These are phyloP conservation scores for Scelioninae gen. 2 DNA, from an alignment of 2,888 invertebrate species.

Conservation along the genomic window DNA sequence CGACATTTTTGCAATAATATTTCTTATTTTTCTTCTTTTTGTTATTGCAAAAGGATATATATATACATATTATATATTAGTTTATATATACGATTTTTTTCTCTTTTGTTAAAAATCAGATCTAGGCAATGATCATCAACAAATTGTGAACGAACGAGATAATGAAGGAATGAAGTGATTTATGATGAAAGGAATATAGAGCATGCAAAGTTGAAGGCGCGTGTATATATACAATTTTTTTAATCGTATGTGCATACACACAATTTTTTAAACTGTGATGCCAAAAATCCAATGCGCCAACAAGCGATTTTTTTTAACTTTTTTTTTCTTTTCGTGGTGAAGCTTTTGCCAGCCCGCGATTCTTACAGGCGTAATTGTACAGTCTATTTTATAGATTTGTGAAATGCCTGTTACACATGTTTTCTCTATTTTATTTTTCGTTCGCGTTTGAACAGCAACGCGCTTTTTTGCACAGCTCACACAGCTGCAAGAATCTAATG, in stretches of 20 bases:
- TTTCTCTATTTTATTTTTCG: slow-evolving; percentile 29
- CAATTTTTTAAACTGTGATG: slow-evolving; percentile 57
- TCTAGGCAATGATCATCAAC: slow-evolving; percentile 13
- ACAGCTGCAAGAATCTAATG: slow-evolving; percentile 23
- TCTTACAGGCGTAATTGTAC: slow-evolving; percentile 4
- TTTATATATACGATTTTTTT: slow-evolving; percentile 6
- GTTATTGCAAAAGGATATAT: background rate
- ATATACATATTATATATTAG: slow-evolving; percentile 1
- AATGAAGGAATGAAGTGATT: slow-evolving; percentile 4
- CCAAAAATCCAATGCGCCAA: slow-evolving; percentile 51
- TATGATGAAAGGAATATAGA: slow-evolving; percentile 7
- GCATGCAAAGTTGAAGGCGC: slow-evolving; percentile 18
- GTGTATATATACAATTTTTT: no score
- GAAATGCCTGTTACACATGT: slow-evolving; percentile 62
- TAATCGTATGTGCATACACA: slow-evolving; percentile 34
- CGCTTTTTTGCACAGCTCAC: slow-evolving; percentile 18
- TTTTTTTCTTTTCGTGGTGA: slow-evolving; percentile 11
- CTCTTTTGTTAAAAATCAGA: slow-evolving; percentile 11
- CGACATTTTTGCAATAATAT: slow-evolving; percentile 24
- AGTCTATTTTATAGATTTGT: slow-evolving; percentile 67
- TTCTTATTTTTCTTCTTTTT: background rate
- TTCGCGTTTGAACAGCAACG: slow-evolving; percentile 20
- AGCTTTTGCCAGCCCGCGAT: background rate
- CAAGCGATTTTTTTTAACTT: slow-evolving; percentile 24
- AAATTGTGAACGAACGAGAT: slow-evolving; percentile 1